These are phyloP conservation scores for Pygmarrhopalites habei DNA, from an alignment of 1,140 invertebrate species.

Conservation along the genomic window DNA sequence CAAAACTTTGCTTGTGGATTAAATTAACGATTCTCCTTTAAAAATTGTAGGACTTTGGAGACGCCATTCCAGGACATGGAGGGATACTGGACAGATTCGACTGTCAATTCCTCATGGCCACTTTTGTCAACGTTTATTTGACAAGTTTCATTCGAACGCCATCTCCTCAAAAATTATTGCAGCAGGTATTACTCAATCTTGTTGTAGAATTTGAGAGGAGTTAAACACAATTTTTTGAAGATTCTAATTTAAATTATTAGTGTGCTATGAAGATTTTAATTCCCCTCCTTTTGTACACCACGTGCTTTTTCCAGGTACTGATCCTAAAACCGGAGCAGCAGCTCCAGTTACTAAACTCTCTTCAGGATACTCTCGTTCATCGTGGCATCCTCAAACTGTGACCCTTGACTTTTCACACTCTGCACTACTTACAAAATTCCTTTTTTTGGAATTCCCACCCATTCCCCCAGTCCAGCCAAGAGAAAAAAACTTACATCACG, in stretches of 20 bases:
- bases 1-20: neutral
- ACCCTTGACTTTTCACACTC: too few relatives aligned
- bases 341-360: slow-evolving; percentile 71
- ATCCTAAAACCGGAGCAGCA: slow-evolving; percentile 84
- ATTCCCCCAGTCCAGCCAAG: too few relatives aligned
- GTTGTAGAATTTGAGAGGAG: too few relatives aligned
- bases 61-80: slow-evolving; percentile 90
- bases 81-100: slow-evolving; percentile 99
- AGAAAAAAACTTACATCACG: too few relatives aligned
- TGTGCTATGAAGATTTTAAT: slow-evolving; percentile 29
- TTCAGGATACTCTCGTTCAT: slow-evolving; percentile 69
- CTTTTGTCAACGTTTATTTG: slow-evolving; percentile 98
- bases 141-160: slow-evolving; percentile 84
- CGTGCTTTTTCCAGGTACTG: slow-evolving; percentile 55
- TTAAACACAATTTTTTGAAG: slow-evolving; percentile 1
- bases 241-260: slow-evolving; percentile 14
- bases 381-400: slow-evolving; percentile 58
- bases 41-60: slow-evolving; percentile 90
- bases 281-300: slow-evolving; percentile 9
- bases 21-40: too few relatives aligned
- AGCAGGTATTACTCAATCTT: slow-evolving; percentile 57
- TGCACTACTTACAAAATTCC: too few relatives aligned
- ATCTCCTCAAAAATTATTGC: slow-evolving; percentile 74
- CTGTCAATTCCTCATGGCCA: slow-evolving; percentile 98
- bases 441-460: too few relatives aligned